Evolutionary conservation across 2,888 invertebrate genomes (phyloP).

Genomic region (Smittia sp.): DNA sequence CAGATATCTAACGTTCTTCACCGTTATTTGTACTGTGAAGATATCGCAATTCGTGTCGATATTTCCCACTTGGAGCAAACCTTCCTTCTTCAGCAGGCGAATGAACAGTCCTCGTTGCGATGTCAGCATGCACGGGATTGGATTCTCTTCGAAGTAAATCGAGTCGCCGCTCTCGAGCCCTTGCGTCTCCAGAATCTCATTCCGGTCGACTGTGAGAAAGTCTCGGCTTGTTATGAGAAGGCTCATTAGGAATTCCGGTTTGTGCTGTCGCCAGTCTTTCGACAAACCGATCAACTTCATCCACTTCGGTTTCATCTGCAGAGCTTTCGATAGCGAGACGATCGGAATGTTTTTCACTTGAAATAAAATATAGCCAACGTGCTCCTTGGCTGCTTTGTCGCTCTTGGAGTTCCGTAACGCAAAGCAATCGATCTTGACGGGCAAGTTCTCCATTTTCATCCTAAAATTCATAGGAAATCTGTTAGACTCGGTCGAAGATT

Average conservation of each 20-base stretch:
- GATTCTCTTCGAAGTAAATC: slow-evolving; percentile 30
- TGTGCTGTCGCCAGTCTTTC: slow-evolving; percentile 58
- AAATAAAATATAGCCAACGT: slow-evolving; percentile 67
- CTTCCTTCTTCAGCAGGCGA: slow-evolving; percentile 49
- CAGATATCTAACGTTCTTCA: slow-evolving; percentile 47
- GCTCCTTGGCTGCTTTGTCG: slow-evolving; percentile 52
- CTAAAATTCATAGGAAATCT: slow-evolving; percentile 52
- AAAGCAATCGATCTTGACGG: slow-evolving; percentile 69
- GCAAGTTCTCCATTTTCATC: slow-evolving; percentile 69
- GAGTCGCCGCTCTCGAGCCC: slow-evolving; percentile 22
- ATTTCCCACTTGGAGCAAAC: slow-evolving; percentile 51
- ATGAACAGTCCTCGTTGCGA: slow-evolving; percentile 51
- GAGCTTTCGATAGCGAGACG: slow-evolving; percentile 56
- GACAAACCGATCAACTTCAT: slow-evolving; percentile 61
- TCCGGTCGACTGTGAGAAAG: slow-evolving; percentile 36
- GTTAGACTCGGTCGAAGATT: background rate
- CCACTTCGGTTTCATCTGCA: slow-evolving; percentile 59
- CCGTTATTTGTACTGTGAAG: slow-evolving; percentile 48
- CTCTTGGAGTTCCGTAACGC: slow-evolving; percentile 57
- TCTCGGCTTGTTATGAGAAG: slow-evolving; percentile 61
- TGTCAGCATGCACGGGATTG: slow-evolving; percentile 47
- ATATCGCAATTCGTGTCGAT: slow-evolving; percentile 49
- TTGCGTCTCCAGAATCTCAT: slow-evolving; percentile 3
- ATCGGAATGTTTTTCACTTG: slow-evolving; percentile 69
- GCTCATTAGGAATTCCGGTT: slow-evolving; percentile 62